These are phyloP conservation scores for Elmis aenea DNA, from an alignment of 2,888 invertebrate genomes.

Conservation along the genomic window DNA sequence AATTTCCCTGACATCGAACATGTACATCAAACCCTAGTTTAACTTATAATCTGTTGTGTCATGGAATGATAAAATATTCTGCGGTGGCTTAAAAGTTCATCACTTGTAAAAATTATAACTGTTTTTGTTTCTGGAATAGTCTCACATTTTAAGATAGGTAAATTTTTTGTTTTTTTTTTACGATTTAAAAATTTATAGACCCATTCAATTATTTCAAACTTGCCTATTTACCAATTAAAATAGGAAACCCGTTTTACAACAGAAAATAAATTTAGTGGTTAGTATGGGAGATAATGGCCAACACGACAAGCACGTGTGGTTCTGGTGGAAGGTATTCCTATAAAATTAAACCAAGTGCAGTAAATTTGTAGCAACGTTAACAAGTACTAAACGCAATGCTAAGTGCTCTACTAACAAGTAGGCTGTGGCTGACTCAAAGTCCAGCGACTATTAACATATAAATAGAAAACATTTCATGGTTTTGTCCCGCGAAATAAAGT, in stretches of 20 bases:
- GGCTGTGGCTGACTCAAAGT: slow-evolving; percentile 3
- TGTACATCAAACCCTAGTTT: too few species aligned
- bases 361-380: slow-evolving; percentile 29
- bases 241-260: too few species aligned
- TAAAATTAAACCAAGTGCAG: slow-evolving; percentile 19
- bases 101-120: too few species aligned
- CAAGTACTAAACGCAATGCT: slow-evolving; percentile 25
- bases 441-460: slow-evolving; percentile 13
- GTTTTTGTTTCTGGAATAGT: too few species aligned
- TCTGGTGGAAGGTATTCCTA: slow-evolving; percentile 3
- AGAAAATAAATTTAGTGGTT: neutral
- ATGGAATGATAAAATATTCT: too few species aligned
- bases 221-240: slow-evolving; percentile 2
- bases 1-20: too few species aligned
- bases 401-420: slow-evolving; percentile 16
- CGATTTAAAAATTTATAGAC: too few species aligned
- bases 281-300: slow-evolving; percentile 2
- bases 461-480: slow-evolving; percentile 12
- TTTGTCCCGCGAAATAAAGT: slow-evolving; percentile 2
- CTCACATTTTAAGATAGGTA: too few species aligned
- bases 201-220: too few species aligned
- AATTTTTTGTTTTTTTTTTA: too few species aligned
- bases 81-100: too few species aligned
- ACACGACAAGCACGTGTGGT: slow-evolving; percentile 7
- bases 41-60: too few species aligned